Conservation (phyloP, 2,888 invertebrate genomes). For the Calameuta idolon region DNA sequence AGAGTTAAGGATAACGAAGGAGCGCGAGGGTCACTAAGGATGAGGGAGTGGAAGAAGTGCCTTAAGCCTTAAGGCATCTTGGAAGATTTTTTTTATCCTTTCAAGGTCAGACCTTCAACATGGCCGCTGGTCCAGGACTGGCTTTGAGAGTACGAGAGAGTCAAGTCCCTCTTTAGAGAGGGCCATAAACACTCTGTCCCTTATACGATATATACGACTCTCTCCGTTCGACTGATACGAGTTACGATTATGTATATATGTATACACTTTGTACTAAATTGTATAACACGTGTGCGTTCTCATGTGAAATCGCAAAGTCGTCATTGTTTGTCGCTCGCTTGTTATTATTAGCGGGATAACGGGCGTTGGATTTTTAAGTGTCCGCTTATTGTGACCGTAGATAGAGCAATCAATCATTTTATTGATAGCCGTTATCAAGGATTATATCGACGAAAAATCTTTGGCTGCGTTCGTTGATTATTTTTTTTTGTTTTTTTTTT, state of each 20-base stretch:
- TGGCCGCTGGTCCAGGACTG: conserved; percentile 58
- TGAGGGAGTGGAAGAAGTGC: conserved; percentile 1
- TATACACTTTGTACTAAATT: background rate
- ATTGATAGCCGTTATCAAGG: background rate
- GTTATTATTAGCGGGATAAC: background rate
- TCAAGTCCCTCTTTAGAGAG: conserved; percentile 42
- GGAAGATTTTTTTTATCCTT: conserved; percentile 57
- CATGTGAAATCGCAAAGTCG: background rate
- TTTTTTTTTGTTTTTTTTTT: background rate
- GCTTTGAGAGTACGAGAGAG: conserved; percentile 34
- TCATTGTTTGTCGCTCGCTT: background rate
- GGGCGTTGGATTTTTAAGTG: background rate
- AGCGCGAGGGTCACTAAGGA: conserved; percentile 22
- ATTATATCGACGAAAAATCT: background rate
- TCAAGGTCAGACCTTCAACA: conserved; percentile 59
- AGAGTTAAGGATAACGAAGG: conserved; percentile 22
- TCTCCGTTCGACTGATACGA: background rate
- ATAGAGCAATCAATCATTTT: background rate
- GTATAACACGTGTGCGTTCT: background rate
- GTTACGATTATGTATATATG: background rate
- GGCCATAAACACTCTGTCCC: conserved; percentile 47
- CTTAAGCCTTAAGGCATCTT: conserved; percentile 38
- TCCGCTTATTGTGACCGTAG: background rate
- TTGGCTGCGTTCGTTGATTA: background rate
- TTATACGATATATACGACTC: background rate